Conservation (phyloP, 2,888 invertebrate genomes). For the Agrotis puta region DNA sequence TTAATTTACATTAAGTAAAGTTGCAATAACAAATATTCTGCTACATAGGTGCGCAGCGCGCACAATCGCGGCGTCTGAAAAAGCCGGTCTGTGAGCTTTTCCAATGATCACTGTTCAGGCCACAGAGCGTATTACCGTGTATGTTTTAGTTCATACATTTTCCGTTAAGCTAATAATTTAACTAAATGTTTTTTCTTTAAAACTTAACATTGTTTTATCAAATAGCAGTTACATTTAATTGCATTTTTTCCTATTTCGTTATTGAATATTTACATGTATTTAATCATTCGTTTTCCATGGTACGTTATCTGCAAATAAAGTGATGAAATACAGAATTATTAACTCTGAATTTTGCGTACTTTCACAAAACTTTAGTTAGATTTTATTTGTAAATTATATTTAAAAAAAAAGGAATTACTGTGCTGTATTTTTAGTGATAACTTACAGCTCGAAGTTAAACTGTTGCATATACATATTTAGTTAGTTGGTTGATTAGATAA, state of each 20-base stretch:
- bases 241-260: conserved; percentile 19
- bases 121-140: conserved; percentile 48
- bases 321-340: background rate
- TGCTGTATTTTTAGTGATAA: background rate
- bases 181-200: conserved; percentile 1
- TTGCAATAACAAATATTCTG: conserved; percentile 25
- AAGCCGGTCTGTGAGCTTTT: conserved; percentile 84
- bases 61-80: conserved; percentile 77
- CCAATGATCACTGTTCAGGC: conserved; percentile 75
- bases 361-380: background rate
- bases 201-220: background rate
- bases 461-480: background rate
- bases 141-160: conserved; percentile 35
- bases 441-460: background rate
- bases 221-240: conserved; percentile 17
- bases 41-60: conserved; percentile 58
- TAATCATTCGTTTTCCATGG: conserved; percentile 37
- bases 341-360: background rate
- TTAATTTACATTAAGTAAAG: conserved; percentile 9
- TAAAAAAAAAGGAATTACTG: background rate
- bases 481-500: conserved; percentile 4
- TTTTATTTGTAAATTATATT: background rate
- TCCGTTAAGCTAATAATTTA: background rate
- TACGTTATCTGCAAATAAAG: conserved; percentile 24
- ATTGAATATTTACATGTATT: conserved; percentile 25